phyloP scores from a whole-genome alignment of 2,113 vertebrate genomes.

The Panthera uncia region DNA sequence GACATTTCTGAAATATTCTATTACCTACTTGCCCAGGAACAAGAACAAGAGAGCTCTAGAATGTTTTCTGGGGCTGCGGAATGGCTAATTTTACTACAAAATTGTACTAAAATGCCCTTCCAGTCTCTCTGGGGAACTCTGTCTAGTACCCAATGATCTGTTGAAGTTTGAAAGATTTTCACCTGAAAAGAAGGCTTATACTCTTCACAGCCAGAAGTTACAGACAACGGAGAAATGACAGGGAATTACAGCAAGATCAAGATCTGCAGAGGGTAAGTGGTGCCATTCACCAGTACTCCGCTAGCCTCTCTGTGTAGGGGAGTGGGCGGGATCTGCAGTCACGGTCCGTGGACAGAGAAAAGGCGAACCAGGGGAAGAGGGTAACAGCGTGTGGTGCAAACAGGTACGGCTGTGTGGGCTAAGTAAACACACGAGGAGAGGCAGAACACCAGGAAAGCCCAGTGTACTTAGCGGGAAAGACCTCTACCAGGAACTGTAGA shows the following conservation, averaged over 20 bases:
- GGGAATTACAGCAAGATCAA: not conserved
- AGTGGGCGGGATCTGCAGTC: not conserved
- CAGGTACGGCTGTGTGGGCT: not conserved
- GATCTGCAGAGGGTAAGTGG: not conserved
- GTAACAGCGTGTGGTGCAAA: not conserved
- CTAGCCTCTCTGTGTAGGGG: not conserved
- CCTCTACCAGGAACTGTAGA: not conserved
- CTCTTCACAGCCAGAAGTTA: not conserved
- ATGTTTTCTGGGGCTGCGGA: not conserved
- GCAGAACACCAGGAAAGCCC: not conserved
- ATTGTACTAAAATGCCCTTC: not conserved
- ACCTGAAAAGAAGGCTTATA: not conserved
- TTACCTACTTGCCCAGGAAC: not conserved
- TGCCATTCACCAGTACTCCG: not conserved
- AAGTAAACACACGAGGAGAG: not conserved
- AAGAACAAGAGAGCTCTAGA: not conserved
- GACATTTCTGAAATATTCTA: not conserved
- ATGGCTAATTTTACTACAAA: conserved; percentile 9
- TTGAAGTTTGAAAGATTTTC: not conserved
- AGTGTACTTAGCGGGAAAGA: not conserved
- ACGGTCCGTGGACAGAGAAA: not conserved
- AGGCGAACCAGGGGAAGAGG: not conserved
- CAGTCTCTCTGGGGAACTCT: not conserved
- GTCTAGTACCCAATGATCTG: not conserved
- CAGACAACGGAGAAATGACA: not conserved